Conservation (phyloP, 2,888 invertebrate genomes). For the Drosophila robusta region DNA sequence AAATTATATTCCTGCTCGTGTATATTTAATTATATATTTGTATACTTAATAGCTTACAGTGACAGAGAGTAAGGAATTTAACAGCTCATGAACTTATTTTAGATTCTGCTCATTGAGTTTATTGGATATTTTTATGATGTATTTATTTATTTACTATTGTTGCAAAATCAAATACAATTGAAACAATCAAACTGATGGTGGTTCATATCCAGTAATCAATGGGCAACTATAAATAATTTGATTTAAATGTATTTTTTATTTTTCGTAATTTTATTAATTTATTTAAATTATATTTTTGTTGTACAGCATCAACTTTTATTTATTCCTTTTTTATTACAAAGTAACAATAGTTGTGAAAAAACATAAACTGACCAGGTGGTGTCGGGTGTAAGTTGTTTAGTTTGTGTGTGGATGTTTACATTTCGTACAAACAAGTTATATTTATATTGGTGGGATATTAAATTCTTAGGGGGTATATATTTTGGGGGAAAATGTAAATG, state of each 20-base stretch:
- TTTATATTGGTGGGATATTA: background rate
- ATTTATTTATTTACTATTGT: background rate
- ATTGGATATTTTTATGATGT: background rate
- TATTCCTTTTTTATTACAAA: too few species aligned
- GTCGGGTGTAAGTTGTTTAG: too few species aligned
- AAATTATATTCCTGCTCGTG: slow-evolving; percentile 38
- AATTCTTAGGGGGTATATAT: background rate
- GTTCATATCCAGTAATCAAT: too few species aligned
- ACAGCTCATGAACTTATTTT: slow-evolving; percentile 42
- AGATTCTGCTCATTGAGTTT: slow-evolving; percentile 4
- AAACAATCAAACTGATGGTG: too few species aligned
- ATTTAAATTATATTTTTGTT: too few species aligned
- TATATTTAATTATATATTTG: slow-evolving; percentile 25
- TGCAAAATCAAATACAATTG: background rate
- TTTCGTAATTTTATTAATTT: background rate
- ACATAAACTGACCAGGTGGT: background rate
- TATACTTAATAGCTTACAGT: slow-evolving; percentile 5
- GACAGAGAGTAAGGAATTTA: slow-evolving; percentile 13
- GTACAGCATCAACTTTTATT: too few species aligned
- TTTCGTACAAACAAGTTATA: too few species aligned
- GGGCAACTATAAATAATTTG: background rate
- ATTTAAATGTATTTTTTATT: background rate
- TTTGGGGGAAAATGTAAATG: too few species aligned
- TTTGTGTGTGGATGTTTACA: too few species aligned
- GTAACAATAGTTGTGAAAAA: too few species aligned